Evolutionary conservation across 2,888 invertebrate genomes (phyloP), one percentile per base, ranked within the genome.

Genomic region (Strigamia maritima): DNA sequence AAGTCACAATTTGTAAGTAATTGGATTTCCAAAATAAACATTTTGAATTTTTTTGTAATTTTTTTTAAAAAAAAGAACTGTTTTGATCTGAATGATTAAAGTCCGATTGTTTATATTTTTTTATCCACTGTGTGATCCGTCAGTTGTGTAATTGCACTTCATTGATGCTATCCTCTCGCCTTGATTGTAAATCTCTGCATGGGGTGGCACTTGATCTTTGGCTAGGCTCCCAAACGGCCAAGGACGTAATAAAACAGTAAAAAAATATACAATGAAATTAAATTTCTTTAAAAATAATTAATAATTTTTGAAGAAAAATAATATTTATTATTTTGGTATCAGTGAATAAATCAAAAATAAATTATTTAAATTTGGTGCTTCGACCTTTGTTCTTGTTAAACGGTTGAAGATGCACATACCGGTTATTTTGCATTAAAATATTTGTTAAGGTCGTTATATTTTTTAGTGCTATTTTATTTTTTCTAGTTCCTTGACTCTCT

Each of bases 151-250:
- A 70, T 19, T 70, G 24, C 28, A 70, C 70, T 14, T 70, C 70
- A 70, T 28, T 28, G 70, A 70, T 70, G 26, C 24, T 70, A 70
- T 70, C 70, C 70, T 70, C n/a, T 70, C 26, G 70, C 70, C 70
- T 28, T 70, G 70, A 70, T 70, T 26, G 70, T 70, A 70, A 70
- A 26, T 70, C 70, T 14, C 70, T 28, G 70, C 28, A 70, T 70
- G 70, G 70, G 70, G 24, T 70, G 70, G 26, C 70, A 70, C 70
- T 70, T 70, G 70, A 70, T 70, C 70, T 16, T 70, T 70, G 70
- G 70, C 70, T 24, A 28, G n/a, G 10, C 14, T 70, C 70, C 70
- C 70, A 70, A 28, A 70, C 28, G 70, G 70, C 70, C 70, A 70
- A 70, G 70, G 70, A 70, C 70, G 7, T 3, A 3, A 70, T 70